Evolutionary conservation across 1,140 invertebrate species (phyloP).

Genomic region (Goniozus legneri): DNA sequence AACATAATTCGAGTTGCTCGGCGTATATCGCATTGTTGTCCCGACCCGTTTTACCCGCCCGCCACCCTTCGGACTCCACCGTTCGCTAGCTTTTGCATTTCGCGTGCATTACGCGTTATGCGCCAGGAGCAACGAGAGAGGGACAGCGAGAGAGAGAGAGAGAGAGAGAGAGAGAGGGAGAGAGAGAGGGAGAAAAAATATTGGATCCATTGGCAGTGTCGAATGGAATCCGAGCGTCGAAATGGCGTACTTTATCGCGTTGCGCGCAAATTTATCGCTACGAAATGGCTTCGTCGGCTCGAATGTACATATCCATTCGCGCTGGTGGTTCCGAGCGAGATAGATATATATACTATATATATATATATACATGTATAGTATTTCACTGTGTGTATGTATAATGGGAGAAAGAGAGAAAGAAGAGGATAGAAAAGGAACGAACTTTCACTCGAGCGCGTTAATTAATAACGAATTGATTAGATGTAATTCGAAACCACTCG

Average conservation of each 20-base stretch:
- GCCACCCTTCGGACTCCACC: too few species aligned
- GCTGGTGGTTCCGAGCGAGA: too few species aligned
- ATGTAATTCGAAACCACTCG: too few species aligned
- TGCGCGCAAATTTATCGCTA: slow-evolving; percentile 25
- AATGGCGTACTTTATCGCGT: slow-evolving; percentile 29
- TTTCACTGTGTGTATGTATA: too few species aligned
- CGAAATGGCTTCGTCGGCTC: slow-evolving; percentile 11
- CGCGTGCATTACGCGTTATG: slow-evolving; percentile 26
- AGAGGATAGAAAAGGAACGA: too few species aligned
- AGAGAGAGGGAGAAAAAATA: slow-evolving; percentile 27
- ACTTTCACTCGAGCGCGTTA: too few species aligned
- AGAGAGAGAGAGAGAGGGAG: too few species aligned
- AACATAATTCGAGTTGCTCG: slow-evolving; percentile 35
- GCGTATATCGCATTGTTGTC: too few species aligned
- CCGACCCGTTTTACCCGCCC: too few species aligned
- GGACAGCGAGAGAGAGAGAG: too few species aligned
- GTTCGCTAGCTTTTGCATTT: slow-evolving; percentile 23
- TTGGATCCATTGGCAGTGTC: slow-evolving; percentile 18
- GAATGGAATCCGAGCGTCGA: slow-evolving; percentile 17
- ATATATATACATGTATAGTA: background rate
- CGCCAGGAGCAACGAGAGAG: slow-evolving; percentile 15
- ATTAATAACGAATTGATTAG: too few species aligned
- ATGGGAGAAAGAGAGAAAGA: too few species aligned
- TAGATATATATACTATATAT: background rate
- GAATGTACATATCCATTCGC: slow-evolving; percentile 9